Conservation (phyloP, 1,140 invertebrate genomes). For the Bombus polaris region DNA sequence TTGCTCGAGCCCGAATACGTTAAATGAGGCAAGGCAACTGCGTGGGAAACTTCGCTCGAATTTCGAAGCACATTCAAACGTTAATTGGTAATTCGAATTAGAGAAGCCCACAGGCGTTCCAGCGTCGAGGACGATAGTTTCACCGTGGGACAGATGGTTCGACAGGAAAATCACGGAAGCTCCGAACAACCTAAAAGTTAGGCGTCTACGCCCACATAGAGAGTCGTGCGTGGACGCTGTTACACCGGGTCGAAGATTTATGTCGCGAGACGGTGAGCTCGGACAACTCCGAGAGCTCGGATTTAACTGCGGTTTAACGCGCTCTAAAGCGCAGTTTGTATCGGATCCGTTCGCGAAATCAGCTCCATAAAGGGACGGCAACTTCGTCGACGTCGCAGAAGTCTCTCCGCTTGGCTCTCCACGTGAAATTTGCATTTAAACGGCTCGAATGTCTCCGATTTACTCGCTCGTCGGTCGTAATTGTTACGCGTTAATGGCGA, state of each 20-base stretch:
- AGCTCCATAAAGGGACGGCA: constrained; percentile 38
- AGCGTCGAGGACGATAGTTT: too few relatives aligned
- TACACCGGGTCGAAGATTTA: constrained; percentile 25
- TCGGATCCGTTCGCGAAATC: constrained; percentile 31
- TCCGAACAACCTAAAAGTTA: not conserved
- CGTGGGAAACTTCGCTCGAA: not conserved
- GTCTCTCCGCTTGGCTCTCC: constrained; percentile 10
- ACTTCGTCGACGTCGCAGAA: not conserved
- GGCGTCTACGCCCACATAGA: not conserved
- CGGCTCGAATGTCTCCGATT: not conserved
- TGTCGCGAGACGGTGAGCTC: not conserved
- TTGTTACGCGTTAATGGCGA: not conserved
- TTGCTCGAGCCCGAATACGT: too few relatives aligned
- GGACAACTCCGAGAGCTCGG: constrained; percentile 16
- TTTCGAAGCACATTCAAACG: not conserved
- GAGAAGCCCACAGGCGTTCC: not conserved
- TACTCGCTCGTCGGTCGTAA: not conserved
- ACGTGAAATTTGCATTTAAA: constrained; percentile 58
- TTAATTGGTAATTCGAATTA: not conserved
- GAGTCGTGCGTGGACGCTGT: too few relatives aligned
- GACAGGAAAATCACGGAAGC: constrained; percentile 13
- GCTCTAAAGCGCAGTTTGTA: constrained; percentile 47
- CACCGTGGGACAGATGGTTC: too few relatives aligned
- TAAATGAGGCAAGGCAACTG: too few relatives aligned
- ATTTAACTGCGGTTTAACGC: constrained; percentile 52